phyloP scores from a whole-genome alignment of 2,113 vertebrate genomes.

The Thunnus maccoyii region DNA sequence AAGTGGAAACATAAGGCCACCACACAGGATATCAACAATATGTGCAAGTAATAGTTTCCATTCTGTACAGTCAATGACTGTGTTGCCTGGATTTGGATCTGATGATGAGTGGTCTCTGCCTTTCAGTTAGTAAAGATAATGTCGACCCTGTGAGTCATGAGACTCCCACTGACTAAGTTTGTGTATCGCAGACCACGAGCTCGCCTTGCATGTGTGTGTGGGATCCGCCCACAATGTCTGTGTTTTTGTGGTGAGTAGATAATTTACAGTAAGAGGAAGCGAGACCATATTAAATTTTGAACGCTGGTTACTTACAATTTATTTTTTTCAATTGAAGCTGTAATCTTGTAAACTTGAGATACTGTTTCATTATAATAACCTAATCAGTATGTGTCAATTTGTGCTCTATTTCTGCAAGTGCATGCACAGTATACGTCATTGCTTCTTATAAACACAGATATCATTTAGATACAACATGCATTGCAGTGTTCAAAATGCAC shows the following conservation, averaged over 20 bases:
- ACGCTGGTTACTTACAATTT: neutral
- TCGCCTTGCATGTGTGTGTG: neutral
- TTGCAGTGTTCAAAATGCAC: too few species aligned
- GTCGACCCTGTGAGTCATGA: constrained; percentile 53
- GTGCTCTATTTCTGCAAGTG: neutral
- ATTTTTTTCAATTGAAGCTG: neutral
- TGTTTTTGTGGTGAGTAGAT: constrained; percentile 34
- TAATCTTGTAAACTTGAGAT: too few species aligned
- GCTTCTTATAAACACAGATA: too few species aligned
- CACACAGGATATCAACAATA: neutral
- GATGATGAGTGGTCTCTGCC: constrained; percentile 46
- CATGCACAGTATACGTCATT: too few species aligned
- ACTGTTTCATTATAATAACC: too few species aligned
- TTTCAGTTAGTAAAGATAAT: neutral
- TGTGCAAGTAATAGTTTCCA: constrained; percentile 28
- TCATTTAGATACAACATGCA: too few species aligned
- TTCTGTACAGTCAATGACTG: neutral
- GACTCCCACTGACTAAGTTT: constrained; percentile 58
- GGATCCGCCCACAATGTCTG: constrained; percentile 40
- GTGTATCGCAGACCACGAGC: neutral
- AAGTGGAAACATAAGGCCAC: constrained; percentile 9
- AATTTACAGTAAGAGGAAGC: constrained; percentile 42
- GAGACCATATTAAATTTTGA: neutral
- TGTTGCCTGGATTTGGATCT: constrained; percentile 6
- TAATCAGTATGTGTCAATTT: too few species aligned